Evolutionary conservation across 30 jellyfish, hydroid and myxozoan genomes (phyloP).

Genomic region (Nemopilema nomurai): DNA sequence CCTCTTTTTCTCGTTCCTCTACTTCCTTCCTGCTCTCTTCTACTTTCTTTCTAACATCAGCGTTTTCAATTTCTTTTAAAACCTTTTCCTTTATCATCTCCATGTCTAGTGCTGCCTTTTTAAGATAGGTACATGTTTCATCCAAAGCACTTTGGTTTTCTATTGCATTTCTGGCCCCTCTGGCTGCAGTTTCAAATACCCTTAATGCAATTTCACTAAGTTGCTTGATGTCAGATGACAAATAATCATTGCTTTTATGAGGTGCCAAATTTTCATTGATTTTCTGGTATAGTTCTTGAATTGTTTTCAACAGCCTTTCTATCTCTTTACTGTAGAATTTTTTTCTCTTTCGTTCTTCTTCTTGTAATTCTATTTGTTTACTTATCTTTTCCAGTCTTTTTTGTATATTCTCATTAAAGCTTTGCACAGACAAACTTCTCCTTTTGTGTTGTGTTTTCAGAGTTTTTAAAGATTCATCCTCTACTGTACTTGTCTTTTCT

Average conservation of each 20-base stretch:
- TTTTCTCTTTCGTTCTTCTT: slow-evolving; percentile 20
- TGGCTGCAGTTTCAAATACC: not conserved
- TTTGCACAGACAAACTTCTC: not conserved
- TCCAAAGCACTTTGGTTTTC: slow-evolving; percentile 13
- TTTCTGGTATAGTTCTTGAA: not conserved
- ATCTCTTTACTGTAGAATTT: not conserved
- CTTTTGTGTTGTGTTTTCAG: not conserved
- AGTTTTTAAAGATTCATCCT: slow-evolving; percentile 17
- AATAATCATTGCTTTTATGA: not conserved
- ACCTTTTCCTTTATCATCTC: slow-evolving; percentile 10
- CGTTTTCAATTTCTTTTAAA: slow-evolving; percentile 30
- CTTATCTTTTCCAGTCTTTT: slow-evolving; percentile 22
- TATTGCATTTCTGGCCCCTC: slow-evolving; percentile 1
- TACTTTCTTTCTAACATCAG: slow-evolving; percentile 36
- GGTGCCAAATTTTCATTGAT: not conserved
- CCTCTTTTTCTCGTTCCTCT: slow-evolving; percentile 52
- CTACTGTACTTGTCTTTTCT: not conserved
- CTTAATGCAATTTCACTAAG: not conserved
- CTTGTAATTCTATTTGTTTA: slow-evolving; percentile 2
- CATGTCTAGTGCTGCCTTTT: not conserved
- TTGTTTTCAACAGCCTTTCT: not conserved
- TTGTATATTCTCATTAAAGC: slow-evolving; percentile 3
- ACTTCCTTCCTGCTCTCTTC: slow-evolving; percentile 48
- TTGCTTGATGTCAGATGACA: slow-evolving; percentile 2
- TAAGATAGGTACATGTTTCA: slow-evolving; percentile 22